These are phyloP conservation scores for Drosophila setifemur DNA, from an alignment of 1,140 invertebrate genomes.

Conservation along the genomic window DNA sequence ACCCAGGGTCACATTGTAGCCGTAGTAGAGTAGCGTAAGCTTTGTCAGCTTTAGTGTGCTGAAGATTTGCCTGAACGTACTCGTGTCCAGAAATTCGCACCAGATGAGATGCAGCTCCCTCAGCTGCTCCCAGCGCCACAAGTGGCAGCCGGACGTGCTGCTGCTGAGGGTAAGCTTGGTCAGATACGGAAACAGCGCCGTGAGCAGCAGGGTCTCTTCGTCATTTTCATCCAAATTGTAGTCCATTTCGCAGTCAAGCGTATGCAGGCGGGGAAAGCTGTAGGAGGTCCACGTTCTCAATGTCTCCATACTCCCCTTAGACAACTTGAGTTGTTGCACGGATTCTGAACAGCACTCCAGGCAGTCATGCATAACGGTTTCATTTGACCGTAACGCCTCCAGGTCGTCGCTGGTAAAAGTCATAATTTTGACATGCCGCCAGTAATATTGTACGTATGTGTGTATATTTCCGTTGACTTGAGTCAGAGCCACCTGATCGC, in stretches of 20 bases:
- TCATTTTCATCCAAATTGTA: constrained; percentile 21
- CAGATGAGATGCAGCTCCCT: constrained; percentile 47
- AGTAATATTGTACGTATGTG: constrained; percentile 16
- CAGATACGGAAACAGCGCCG: constrained; percentile 39
- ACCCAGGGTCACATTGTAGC: constrained; percentile 35
- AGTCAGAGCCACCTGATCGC: constrained; percentile 28
- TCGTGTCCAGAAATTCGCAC: constrained; percentile 45
- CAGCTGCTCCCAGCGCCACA: constrained; percentile 30
- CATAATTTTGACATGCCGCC: constrained; percentile 1
- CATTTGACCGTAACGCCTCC: constrained; percentile 2
- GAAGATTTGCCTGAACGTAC: constrained; percentile 31
- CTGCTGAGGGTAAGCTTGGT: constrained; percentile 19
- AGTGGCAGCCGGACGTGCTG: constrained; percentile 35
- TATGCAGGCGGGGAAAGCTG: constrained; percentile 27
- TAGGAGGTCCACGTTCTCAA: constrained; percentile 9
- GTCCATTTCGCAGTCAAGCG: constrained; percentile 10
- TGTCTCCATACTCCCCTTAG: not conserved
- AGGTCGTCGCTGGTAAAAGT: not conserved
- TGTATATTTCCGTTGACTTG: not conserved
- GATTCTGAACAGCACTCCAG: constrained; percentile 20
- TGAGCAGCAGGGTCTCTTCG: constrained; percentile 29
- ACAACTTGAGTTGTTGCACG: constrained; percentile 18
- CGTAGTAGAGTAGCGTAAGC: constrained; percentile 48
- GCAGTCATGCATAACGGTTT: constrained; percentile 14
- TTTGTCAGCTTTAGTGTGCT: constrained; percentile 43